Percentiles rank a stretch among this genome's conserved stretches.
Evolutionary conservation across 2,113 vertebrate genomes (phyloP).

Genomic region (Hemibagrus wyckioides): DNA sequence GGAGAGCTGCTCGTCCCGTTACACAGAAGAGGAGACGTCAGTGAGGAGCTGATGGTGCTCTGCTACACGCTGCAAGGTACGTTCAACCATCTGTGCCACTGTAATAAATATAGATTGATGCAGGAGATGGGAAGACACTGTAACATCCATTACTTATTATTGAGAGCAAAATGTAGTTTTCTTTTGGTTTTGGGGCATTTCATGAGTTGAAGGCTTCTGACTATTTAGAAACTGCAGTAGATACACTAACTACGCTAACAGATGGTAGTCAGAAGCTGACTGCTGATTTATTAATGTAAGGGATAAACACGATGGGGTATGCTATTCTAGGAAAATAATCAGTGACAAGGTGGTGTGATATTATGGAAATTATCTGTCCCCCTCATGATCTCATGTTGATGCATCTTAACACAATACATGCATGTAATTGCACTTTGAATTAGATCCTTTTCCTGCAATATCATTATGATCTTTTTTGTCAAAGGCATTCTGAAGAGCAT

Average conservation of each 20-base stretch:
- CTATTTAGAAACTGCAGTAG: neutral
- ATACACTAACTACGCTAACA: neutral
- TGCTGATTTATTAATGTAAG: neutral
- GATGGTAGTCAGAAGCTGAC: neutral
- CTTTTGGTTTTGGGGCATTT: neutral
- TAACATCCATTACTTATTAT: neutral
- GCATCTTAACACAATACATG: too few relatives aligned
- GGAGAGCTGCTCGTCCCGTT: conserved; percentile 89
- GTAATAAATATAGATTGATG: neutral
- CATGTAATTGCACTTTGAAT: too few relatives aligned
- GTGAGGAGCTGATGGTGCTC: conserved; percentile 90
- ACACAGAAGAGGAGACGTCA: conserved; percentile 86
- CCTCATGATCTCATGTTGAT: too few relatives aligned
- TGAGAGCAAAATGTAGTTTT: neutral
- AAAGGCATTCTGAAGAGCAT: too few relatives aligned
- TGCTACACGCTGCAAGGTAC: conserved; percentile 92
- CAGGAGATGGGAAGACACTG: neutral
- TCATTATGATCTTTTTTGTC: too few relatives aligned
- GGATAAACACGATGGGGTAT: neutral
- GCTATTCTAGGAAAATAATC: neutral
- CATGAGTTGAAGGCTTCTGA: neutral
- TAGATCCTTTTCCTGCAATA: too few relatives aligned
- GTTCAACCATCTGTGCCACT: conserved; percentile 3
- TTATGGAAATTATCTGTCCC: too few relatives aligned
- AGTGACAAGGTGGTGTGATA: neutral